phyloP scores from a whole-genome alignment of 2,888 invertebrate species.

The Limnephilus marmoratus region DNA sequence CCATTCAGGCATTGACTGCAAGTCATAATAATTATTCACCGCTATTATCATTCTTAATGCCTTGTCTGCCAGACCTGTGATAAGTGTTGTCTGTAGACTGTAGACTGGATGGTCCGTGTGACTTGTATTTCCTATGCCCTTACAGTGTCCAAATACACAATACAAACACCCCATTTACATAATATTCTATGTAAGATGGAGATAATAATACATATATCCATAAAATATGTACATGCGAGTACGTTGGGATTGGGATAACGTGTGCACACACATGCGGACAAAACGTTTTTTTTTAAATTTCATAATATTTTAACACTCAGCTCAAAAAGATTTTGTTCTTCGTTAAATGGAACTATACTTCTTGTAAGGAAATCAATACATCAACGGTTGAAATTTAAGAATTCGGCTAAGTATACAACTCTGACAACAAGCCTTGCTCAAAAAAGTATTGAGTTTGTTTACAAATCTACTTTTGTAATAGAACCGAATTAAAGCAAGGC shows the following conservation, averaged over 20 bases:
- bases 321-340: not conserved
- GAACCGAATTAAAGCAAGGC: no score
- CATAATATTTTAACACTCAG: not conserved
- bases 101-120: not conserved
- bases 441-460: no score
- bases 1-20: not conserved
- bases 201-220: not conserved
- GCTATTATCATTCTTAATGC: not conserved
- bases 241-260: not conserved
- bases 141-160: not conserved
- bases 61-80: not conserved
- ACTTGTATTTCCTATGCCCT: not conserved
- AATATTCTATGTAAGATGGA: not conserved
- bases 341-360: no score
- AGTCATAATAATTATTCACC: not conserved
- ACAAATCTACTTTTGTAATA: no score
- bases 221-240: not conserved
- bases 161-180: not conserved
- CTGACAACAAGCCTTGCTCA: no score
- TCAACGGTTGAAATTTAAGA: no score
- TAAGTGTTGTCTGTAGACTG: not conserved
- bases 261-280: not conserved
- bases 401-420: no score
- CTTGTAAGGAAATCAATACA: no score
- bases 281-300: not conserved